Base-by-base conservation (phyloP, 2,797 vertebrate genomes). In the Pterois miles region DNA sequence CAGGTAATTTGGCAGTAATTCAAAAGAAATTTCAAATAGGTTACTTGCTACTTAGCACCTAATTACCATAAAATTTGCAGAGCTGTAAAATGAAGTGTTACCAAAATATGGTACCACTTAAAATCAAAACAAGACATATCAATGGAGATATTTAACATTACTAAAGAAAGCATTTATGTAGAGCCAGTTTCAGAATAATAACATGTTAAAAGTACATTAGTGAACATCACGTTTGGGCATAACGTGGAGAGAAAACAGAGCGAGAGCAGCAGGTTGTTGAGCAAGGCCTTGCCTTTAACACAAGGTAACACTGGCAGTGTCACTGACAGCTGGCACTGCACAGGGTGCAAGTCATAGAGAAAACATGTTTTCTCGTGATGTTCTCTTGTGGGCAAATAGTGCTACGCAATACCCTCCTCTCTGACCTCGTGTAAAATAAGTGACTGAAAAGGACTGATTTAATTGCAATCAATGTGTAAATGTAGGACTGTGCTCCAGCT, bases 351-450 rank as follows among this genome's bases (percentile, higher is more conserved):
- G 79, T 76, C 74, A 83, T 74, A 74, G 69, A 82, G 52, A 92
- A 90, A 94, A 93, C 92, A 93, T 91, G 90, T 90, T 92, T 91
- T 93, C 78, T 87, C 40, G 18, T 80, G 58, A 86, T 90, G 88
- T 88, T 81, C 87, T 88, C 60, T 46, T 84, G 53, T 81, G 57
- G 25, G 85, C 87, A 92, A 93, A 93, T 23, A 94, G 76, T 84
- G 33, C 76, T 78, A 80, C 75, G 86, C 86, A 90, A 91, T 75
- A 82, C 63, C 54, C 23, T 56, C 68, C 64, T 70, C 60, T 36
- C 9, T 90, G 91, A 87, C 87, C 86, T 86, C 34, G 56, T 72
- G 33, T 48, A 43, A 67, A 78, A 80, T 65, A 54, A 33, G 58
- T 71, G 69, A 84, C 34, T 71, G 34, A 76, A 64, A n/a, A 25